A percentile compares a stretch with the other conserved stretches of the same genome.
phyloP scores from a whole-genome alignment of 2,113 vertebrate genomes.

The Lontra canadensis region DNA sequence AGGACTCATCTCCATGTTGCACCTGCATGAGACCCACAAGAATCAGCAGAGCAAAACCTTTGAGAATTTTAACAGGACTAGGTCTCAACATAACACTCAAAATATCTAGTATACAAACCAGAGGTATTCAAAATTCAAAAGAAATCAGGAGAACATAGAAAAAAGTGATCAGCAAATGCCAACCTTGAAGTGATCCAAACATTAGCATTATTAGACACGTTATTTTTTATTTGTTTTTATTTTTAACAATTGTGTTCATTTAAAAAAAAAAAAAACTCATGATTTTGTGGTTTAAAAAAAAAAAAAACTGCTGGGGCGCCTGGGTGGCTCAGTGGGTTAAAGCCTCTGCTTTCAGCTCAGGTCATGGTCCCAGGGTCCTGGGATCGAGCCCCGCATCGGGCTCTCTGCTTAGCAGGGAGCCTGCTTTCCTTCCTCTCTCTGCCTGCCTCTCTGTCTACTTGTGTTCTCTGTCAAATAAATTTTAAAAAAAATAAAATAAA shows the following conservation, averaged over 20 bases:
- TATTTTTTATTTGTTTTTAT: not conserved
- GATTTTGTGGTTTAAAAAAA: constrained; percentile 69
- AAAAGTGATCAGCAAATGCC: not conserved
- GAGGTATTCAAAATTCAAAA: not conserved
- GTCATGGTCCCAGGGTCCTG: no score
- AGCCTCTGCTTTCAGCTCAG: no score
- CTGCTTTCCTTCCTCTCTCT: no score
- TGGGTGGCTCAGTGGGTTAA: no score
- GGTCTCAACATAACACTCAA: not conserved
- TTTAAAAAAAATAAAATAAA: no score
- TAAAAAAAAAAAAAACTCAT: constrained; percentile 36
- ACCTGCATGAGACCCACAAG: not conserved
- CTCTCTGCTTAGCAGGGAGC: no score
- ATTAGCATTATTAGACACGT: not conserved
- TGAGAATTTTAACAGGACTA: not conserved
- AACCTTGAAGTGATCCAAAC: not conserved
- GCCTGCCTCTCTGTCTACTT: no score
- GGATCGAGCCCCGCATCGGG: no score
- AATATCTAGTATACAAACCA: not conserved
- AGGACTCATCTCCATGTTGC: not conserved
- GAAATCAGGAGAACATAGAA: not conserved
- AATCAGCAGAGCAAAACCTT: not conserved
- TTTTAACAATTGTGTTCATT: constrained; percentile 71
- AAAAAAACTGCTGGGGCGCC: no score
- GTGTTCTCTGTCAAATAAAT: no score